Conservation (phyloP, 2,113 vertebrate genomes). For the Tiliqua scincoides region DNA sequence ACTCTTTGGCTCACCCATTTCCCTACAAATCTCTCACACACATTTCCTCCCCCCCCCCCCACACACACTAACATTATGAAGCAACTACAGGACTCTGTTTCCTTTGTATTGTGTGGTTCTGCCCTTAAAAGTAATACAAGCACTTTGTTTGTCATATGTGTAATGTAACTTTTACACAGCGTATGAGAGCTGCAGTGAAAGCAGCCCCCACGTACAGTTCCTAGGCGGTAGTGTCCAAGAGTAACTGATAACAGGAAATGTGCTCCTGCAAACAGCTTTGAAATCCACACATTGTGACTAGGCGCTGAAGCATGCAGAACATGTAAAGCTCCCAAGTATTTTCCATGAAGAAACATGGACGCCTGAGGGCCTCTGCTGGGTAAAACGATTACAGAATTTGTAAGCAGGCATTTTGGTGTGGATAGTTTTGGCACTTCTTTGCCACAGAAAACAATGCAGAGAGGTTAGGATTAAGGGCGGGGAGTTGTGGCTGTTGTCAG, state of each 20-base stretch:
- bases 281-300: slow-evolving; percentile 17
- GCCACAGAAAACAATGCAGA: neutral
- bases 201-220: neutral
- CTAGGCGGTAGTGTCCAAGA: slow-evolving; percentile 11
- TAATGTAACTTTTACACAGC: neutral
- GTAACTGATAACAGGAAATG: slow-evolving; percentile 52
- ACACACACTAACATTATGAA: neutral
- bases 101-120: neutral
- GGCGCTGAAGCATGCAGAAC: neutral
- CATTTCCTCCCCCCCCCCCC: neutral
- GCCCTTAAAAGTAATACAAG: neutral
- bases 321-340: neutral
- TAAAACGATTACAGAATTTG: slow-evolving; percentile 22
- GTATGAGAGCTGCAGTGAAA: neutral
- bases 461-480: neutral
- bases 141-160: neutral
- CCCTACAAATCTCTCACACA: neutral
- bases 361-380: slow-evolving; percentile 22
- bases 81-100: neutral
- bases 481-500: neutral
- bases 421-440: slow-evolving; percentile 32
- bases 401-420: neutral
- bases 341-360: slow-evolving; percentile 3
- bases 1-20: neutral
- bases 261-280: neutral